Conservation (phyloP, 2,888 invertebrate genomes). For the Trilocha varians region DNA sequence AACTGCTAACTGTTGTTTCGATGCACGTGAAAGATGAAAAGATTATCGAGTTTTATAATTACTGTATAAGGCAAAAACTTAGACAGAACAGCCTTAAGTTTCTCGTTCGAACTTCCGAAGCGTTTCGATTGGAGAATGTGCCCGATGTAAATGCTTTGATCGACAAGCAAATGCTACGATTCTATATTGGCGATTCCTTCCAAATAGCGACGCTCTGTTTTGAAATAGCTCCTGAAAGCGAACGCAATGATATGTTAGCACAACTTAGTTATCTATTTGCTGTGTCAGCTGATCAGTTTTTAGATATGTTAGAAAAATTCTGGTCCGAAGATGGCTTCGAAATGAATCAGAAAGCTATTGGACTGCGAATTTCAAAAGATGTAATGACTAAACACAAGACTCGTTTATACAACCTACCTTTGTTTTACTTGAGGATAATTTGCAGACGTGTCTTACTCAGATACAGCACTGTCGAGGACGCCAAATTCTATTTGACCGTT, state of each 20-base stretch:
- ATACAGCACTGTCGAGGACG: constrained; percentile 27
- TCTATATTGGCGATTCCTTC: constrained; percentile 33
- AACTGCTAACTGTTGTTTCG: constrained; percentile 30
- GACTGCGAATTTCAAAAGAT: constrained; percentile 28
- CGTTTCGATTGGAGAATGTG: constrained; percentile 25
- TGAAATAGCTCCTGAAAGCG: neutral
- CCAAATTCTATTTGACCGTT: constrained; percentile 24
- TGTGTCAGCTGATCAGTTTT: constrained; percentile 2
- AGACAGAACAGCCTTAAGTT: constrained; percentile 33
- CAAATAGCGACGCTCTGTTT: constrained; percentile 21
- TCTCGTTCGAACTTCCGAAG: constrained; percentile 28
- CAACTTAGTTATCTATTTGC: constrained; percentile 15
- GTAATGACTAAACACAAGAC: constrained; percentile 35
- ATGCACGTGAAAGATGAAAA: constrained; percentile 28
- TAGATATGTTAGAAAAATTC: constrained; percentile 3
- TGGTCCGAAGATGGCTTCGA: neutral
- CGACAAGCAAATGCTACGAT: constrained; percentile 10
- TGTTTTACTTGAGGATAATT: constrained; percentile 27
- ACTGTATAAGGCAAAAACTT: constrained; percentile 26
- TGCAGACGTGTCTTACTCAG: constrained; percentile 21
- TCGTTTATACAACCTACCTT: constrained; percentile 27
- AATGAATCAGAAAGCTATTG: constrained; percentile 12
- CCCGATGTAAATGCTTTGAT: neutral
- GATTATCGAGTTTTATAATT: constrained; percentile 30
- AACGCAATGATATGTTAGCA: constrained; percentile 8